Percentiles rank a stretch among this genome's conserved stretches.
Conservation (phyloP, 2,797 vertebrate genomes). For the Pygocentrus nattereri region DNA sequence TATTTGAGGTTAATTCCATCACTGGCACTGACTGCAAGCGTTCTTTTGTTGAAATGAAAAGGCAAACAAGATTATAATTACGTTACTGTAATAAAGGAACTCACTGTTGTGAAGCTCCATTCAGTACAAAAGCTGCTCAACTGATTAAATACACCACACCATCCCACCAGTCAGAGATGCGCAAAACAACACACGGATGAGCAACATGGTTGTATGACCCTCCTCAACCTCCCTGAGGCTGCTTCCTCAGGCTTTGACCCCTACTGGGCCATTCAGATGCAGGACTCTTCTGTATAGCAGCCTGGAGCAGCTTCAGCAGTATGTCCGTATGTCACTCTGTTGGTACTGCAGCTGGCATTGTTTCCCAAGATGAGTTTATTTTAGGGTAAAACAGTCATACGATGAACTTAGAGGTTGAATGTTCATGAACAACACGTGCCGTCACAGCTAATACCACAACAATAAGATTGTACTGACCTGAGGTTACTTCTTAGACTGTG, state of each 20-base stretch:
- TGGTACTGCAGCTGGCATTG: neutral
- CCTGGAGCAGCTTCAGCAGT: slow-evolving; percentile 10
- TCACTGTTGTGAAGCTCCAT: slow-evolving; percentile 1
- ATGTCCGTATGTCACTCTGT: slow-evolving; percentile 22
- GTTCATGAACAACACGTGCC: neutral
- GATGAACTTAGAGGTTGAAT: too few species aligned
- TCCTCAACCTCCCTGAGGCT: slow-evolving; percentile 29
- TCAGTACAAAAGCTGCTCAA: slow-evolving; percentile 20
- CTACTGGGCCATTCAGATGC: slow-evolving; percentile 37
- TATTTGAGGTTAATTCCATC: neutral
- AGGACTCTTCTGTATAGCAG: slow-evolving; percentile 28
- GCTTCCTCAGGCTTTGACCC: slow-evolving; percentile 33
- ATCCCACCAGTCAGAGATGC: neutral
- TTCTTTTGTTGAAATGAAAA: neutral
- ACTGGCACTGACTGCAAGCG: slow-evolving; percentile 7
- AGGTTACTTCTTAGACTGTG: too few species aligned
- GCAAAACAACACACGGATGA: neutral
- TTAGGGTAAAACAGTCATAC: too few species aligned
- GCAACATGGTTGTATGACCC: slow-evolving; percentile 16
- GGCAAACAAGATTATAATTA: slow-evolving; percentile 25
- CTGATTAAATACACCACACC: slow-evolving; percentile 20
- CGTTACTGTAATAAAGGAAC: slow-evolving; percentile 13
- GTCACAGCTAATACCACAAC: too few species aligned
- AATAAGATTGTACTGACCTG: too few species aligned
- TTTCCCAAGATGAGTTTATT: neutral